Evolutionary conservation across 2,113 vertebrate genomes (phyloP).

Genomic region (Cyanistes caeruleus): DNA sequence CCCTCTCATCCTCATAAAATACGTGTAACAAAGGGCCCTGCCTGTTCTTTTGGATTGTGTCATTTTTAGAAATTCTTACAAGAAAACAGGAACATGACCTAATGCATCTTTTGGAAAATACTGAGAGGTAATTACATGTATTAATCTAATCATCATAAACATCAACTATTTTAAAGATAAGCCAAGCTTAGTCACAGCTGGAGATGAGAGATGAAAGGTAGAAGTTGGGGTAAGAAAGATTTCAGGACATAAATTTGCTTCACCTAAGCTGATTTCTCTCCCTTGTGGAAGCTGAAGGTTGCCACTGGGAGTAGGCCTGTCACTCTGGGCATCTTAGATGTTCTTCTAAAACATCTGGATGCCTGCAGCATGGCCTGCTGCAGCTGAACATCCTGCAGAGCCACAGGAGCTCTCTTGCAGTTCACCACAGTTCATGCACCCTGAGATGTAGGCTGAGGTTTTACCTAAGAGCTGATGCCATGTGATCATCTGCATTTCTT

Average conservation of each 20-base stretch:
- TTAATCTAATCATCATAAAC: not conserved
- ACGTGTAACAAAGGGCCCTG: not conserved
- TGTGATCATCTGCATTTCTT: slow-evolving; percentile 15
- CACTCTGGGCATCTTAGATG: not conserved
- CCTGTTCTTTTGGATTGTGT: not conserved
- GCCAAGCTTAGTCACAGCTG: not conserved
- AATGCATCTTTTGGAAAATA: not conserved
- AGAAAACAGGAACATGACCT: not conserved
- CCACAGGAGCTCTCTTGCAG: not conserved
- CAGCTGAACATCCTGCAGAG: not conserved
- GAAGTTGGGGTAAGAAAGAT: not conserved
- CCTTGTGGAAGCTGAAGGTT: not conserved
- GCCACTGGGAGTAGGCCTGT: not conserved
- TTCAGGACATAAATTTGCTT: not conserved
- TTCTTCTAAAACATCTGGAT: not conserved
- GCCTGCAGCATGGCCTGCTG: not conserved
- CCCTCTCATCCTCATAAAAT: not conserved
- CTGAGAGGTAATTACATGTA: not conserved
- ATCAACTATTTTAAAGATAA: not conserved
- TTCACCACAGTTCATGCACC: not conserved
- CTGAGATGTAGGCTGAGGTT: not conserved
- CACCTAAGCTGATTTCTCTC: not conserved
- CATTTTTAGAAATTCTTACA: slow-evolving; percentile 40
- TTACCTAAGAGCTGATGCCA: not conserved
- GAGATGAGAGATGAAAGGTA: not conserved